phyloP scores from a whole-genome alignment of 2,888 invertebrate genomes.

The Meiosimyza platycephala region DNA sequence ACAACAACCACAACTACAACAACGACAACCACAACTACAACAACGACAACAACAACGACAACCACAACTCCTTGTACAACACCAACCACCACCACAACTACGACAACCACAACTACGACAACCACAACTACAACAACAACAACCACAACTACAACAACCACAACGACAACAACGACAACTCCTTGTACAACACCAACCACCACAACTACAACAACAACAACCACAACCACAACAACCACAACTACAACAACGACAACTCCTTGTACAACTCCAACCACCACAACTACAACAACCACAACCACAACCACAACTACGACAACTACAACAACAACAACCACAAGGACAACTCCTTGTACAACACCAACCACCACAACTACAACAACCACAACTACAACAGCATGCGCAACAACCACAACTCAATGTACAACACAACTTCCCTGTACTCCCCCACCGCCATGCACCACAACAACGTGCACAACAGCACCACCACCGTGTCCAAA shows the following conservation, averaged over 20 bases:
- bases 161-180: slow-evolving; percentile 20
- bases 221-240: background rate
- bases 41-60: slow-evolving; percentile 11
- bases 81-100: slow-evolving; percentile 3
- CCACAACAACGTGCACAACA: slow-evolving; percentile 14
- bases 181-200: background rate
- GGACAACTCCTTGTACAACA: slow-evolving; percentile 16
- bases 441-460: slow-evolving; percentile 33
- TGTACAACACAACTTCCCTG: no score
- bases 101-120: slow-evolving; percentile 7
- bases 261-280: slow-evolving; percentile 16
- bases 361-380: slow-evolving; percentile 26
- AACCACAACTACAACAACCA: slow-evolving; percentile 28
- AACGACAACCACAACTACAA: slow-evolving; percentile 1
- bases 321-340: slow-evolving; percentile 16
- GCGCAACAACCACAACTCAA: slow-evolving; percentile 6
- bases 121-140: slow-evolving; percentile 15
- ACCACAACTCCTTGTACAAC: background rate
- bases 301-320: background rate
- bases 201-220: slow-evolving; percentile 12
- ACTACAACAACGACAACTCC: slow-evolving; percentile 25
- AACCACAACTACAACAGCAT: background rate
- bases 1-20: slow-evolving; percentile 8
- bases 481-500: background rate
- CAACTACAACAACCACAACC: slow-evolving; percentile 7